Base-by-base conservation (phyloP, 2,888 invertebrate species). In the Nezara viridula region DNA sequence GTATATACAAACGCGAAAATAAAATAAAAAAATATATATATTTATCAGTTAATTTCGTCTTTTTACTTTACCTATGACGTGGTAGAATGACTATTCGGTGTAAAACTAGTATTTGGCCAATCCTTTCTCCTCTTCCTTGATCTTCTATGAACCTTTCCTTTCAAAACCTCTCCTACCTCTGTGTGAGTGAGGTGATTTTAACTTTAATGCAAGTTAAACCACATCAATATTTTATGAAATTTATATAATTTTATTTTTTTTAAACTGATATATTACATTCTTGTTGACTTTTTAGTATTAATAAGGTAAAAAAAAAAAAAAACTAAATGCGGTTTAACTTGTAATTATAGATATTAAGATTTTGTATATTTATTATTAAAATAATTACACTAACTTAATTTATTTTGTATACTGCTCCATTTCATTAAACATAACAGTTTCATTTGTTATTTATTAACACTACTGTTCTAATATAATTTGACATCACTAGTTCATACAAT, bases 1-100 rank as follows among this genome's bases (percentile, higher is more conserved):
- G 94, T 94, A 94, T 92, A 37, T 32, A 19, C 40, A 44, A 40
- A 86, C 91, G 86, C n/a, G 60, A 55, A 24, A 52, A 37, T 55
- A 73, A 37, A 32, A 27, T n/a, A n/a, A 27, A 60, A 27, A 27
- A 7, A 44, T 10, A 44, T 44, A 7, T 44, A 27, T 44, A 49
- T 9, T 16, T 44, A 49, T 32, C 14, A 85, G 0, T 85, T 47
- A 44, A 27, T 2, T 40, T 21, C 24, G 21, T 88, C 66, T 88
- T 12, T 9, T 55, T 32, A 21, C 16, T 40, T 44, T 44, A 37
- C 32, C 12, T 37, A 21, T 37, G 19, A 88, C 27, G 24, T 86
- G n/a, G 14, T 32, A 37, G 9, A 86, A 24, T 86, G 6, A 49
- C n/a, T 86, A 40, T 81, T 87, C 49, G 37, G 49, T 86, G 50